Percentiles rank a stretch among this genome's conserved stretches.
Conservation (phyloP, 2,113 vertebrate species). For the Gadus chalcogrammus region DNA sequence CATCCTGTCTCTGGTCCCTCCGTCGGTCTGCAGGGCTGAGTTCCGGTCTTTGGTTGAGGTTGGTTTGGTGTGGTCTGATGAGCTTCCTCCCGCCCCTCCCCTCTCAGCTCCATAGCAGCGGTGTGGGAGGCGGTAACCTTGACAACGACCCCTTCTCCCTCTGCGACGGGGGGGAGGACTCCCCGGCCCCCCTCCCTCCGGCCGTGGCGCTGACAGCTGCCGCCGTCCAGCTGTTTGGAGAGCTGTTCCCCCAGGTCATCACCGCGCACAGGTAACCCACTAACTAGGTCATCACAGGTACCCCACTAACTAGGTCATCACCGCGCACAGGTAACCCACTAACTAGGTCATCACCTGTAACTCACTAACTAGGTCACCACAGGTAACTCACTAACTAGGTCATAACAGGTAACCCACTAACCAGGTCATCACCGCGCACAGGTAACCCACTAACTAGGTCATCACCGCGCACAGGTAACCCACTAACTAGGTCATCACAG, state of each 20-base stretch:
- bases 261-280: conserved; percentile 44
- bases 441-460: not conserved
- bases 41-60: not conserved
- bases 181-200: conserved; percentile 81
- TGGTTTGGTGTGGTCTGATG: not conserved
- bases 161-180: conserved; percentile 69
- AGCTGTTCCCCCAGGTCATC: conserved; percentile 78
- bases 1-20: not conserved
- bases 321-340: conserved; percentile 38
- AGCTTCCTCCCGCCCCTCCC: conserved; percentile 12
- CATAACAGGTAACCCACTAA: conserved; percentile 73
- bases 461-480: conserved; percentile 38
- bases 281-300: conserved; percentile 72
- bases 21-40: not conserved
- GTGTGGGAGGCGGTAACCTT: conserved; percentile 75
- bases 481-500: not conserved
- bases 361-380: conserved; percentile 11
- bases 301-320: not conserved
- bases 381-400: not conserved
- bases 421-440: conserved; percentile 37
- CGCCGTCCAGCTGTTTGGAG: conserved; percentile 82
- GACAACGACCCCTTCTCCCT: conserved; percentile 85
- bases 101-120: conserved; percentile 74
- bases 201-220: conserved; percentile 71
- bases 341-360: conserved; percentile 64